Conservation (phyloP, 2,113 vertebrate genomes). For the Otis tarda region DNA sequence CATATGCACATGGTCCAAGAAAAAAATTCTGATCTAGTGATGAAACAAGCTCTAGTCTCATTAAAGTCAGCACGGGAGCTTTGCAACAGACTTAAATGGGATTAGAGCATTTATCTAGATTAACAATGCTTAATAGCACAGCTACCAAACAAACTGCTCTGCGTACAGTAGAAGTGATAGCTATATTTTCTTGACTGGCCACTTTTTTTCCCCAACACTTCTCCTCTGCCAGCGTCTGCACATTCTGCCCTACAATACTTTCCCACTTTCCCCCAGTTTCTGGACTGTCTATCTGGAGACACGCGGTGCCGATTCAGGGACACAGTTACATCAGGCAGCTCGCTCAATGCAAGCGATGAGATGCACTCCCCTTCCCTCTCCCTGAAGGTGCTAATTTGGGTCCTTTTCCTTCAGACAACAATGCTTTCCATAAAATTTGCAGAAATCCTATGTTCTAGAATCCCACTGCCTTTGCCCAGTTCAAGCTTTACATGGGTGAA, state of each 20-base stretch:
- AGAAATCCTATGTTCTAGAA: not conserved
- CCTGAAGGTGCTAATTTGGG: not conserved
- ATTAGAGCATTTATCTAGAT: constrained; percentile 39
- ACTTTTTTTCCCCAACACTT: not conserved
- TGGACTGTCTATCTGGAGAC: not conserved
- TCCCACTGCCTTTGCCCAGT: not conserved
- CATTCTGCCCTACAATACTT: not conserved
- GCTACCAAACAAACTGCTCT: not conserved
- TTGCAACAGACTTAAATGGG: not conserved
- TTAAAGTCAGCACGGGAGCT: constrained; percentile 2
- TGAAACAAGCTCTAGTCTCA: not conserved
- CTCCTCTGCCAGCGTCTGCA: not conserved
- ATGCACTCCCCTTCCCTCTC: not conserved
- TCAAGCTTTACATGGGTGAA: not conserved
- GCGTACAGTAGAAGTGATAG: not conserved
- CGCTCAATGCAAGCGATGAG: not conserved
- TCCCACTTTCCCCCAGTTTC: not conserved
- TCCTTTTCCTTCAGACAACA: not conserved
- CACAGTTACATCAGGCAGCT: not conserved
- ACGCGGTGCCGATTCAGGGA: accelerated
- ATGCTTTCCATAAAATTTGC: not conserved
- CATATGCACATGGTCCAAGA: not conserved
- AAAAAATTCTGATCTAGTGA: not conserved
- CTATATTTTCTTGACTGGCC: not conserved
- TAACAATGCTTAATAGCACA: not conserved